Evolutionary conservation across 2,113 vertebrate species (phyloP).

Genomic region (Zingel zingel): DNA sequence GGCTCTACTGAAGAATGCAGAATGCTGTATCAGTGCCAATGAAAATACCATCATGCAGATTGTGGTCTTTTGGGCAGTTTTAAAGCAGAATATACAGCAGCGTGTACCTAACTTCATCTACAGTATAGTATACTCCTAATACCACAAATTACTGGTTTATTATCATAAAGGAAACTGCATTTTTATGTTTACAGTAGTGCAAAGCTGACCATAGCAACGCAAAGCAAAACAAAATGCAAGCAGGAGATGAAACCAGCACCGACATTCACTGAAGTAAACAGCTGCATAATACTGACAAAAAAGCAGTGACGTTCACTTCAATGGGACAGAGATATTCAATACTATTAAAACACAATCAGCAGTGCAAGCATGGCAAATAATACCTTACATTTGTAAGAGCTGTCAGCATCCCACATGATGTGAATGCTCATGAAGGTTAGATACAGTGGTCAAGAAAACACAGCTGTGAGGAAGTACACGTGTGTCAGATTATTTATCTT

Average conservation of each 20-base stretch:
- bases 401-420: background rate
- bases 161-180: slow-evolving; percentile 51
- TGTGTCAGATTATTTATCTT: slow-evolving; percentile 8
- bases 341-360: slow-evolving; percentile 64
- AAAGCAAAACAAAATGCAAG: slow-evolving; percentile 56
- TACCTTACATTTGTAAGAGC: slow-evolving; percentile 23
- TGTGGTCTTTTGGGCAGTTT: slow-evolving; percentile 49
- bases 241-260: slow-evolving; percentile 42
- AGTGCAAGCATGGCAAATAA: slow-evolving; percentile 67
- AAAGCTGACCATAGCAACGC: slow-evolving; percentile 60
- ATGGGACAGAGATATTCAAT: slow-evolving; percentile 45
- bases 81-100: slow-evolving; percentile 78
- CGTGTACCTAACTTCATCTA: slow-evolving; percentile 63
- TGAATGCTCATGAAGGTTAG: slow-evolving; percentile 8
- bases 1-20: slow-evolving; percentile 51
- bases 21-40: slow-evolving; percentile 36
- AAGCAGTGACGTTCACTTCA: slow-evolving; percentile 66
- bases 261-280: slow-evolving; percentile 66
- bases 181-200: slow-evolving; percentile 56
- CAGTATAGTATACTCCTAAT: slow-evolving; percentile 39
- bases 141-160: slow-evolving; percentile 52
- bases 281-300: slow-evolving; percentile 53
- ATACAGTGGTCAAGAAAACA: slow-evolving; percentile 27
- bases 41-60: slow-evolving; percentile 75
- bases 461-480: background rate